These are phyloP conservation scores for Aphidius colemani DNA, from an alignment of 2,888 invertebrate species.

Conservation along the genomic window DNA sequence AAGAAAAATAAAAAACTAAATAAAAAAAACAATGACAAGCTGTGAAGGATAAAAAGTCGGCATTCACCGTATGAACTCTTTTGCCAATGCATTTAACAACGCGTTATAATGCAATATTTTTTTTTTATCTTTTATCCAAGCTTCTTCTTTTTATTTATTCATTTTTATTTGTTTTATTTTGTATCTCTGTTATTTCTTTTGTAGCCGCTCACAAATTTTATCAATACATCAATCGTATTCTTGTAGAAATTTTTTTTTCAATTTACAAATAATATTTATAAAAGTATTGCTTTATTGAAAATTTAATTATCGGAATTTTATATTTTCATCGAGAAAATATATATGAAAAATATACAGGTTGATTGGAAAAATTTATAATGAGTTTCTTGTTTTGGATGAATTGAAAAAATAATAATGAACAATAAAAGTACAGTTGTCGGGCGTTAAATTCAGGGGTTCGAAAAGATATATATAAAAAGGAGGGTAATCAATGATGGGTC, in stretches of 20 bases:
- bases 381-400: slow-evolving; percentile 37
- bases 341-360: slow-evolving; percentile 49
- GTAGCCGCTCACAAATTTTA: slow-evolving; percentile 43
- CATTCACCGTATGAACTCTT: slow-evolving; percentile 13
- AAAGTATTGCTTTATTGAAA: too few relatives aligned
- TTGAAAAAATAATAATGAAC: too few relatives aligned
- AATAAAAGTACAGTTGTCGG: slow-evolving; percentile 17
- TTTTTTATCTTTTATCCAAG: slow-evolving; percentile 30
- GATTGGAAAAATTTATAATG: slow-evolving; percentile 59
- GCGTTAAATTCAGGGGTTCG: slow-evolving; percentile 21
- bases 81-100: slow-evolving; percentile 39
- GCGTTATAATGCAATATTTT: slow-evolving; percentile 51
- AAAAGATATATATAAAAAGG: slow-evolving; percentile 21
- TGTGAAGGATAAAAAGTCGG: slow-evolving; percentile 6
- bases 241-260: too few relatives aligned
- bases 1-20: not conserved
- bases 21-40: slow-evolving; percentile 11
- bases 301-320: too few relatives aligned
- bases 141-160: too few relatives aligned
- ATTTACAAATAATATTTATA: too few relatives aligned
- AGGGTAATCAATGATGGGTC: slow-evolving; percentile 52
- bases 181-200: too few relatives aligned
- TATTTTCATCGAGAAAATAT: slow-evolving; percentile 39
- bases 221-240: slow-evolving; percentile 44
- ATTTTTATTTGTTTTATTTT: slow-evolving; percentile 28